Evolutionary conservation across 2,888 invertebrate species (phyloP), one percentile per base, ranked within the genome.

Genomic region (Drosophila incognita): DNA sequence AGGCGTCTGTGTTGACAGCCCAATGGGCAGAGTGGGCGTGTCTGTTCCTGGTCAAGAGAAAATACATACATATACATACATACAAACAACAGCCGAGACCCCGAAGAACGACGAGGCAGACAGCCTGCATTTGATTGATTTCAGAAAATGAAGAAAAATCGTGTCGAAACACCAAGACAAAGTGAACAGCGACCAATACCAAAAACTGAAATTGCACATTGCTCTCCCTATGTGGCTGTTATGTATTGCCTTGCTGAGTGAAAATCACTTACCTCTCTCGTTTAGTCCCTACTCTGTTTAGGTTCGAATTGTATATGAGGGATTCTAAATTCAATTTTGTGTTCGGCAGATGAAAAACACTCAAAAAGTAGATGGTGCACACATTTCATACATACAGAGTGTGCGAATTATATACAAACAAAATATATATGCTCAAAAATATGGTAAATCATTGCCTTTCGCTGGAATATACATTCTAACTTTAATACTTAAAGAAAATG

Each of bases 161-260:
- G 89, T 89, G 79, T 86, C 77, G 88, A 91, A 90, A 87, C 82
- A 80, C 75, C 79, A 86, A 89, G 81, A 87, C 90, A 88, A 90
- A 83, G 83, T 84, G 85, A 74, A 66, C 71, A 64, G 65, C 52
- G 66, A 24, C 65, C 79, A 82, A 67, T 56, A 56, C 81, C 67
- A 54, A 78, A 83, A 83, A 80, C 84, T 83, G 87, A 79, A 87
- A 84, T 84, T 87, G 79, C 82, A 78, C 87, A 88, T 83, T 81
- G 58, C 74, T 59, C 54, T 33, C n/a, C 27, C 57, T 35, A 27
- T 21, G 29, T 42, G 24, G n/a, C 21, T 46, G 40, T 59, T 68
- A 73, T 65, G 67, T 69, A 67, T 69, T 63, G 60, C 68, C 73
- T 56, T 60, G 68, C 38, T 79, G 65, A 69, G 69, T 68, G 68